A percentile compares a stretch with the other conserved stretches of the same genome.
Evolutionary conservation across 2,113 vertebrate species (phyloP).

Genomic region (Muntiacus reevesi): DNA sequence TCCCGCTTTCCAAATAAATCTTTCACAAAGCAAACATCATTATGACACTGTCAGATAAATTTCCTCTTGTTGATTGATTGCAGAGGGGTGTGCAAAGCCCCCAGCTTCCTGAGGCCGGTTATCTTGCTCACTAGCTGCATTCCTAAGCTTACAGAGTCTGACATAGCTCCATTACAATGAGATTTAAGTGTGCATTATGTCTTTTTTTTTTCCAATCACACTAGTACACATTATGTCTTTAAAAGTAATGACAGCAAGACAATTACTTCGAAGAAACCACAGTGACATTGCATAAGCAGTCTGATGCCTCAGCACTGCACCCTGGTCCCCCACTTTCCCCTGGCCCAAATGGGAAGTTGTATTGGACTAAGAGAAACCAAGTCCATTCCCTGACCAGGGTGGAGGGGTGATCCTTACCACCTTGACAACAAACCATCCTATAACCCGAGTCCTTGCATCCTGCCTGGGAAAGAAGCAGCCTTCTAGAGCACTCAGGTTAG

Average conservation of each 20-base stretch:
- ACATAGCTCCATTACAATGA: neutral
- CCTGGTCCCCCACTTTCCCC: accelerated
- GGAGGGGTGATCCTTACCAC: neutral
- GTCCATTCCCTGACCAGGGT: neutral
- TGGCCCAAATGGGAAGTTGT: accelerated
- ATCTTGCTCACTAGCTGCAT: neutral
- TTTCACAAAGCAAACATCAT: slow-evolving; percentile 10
- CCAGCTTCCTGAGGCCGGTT: neutral
- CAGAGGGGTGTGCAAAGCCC: accelerated
- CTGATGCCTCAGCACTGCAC: neutral
- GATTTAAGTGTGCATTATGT: neutral
- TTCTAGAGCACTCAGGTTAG: neutral
- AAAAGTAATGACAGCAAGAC: neutral
- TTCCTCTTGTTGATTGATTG: neutral
- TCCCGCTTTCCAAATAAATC: slow-evolving; percentile 50
- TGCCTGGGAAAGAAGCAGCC: neutral
- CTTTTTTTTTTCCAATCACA: neutral
- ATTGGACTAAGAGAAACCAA: neutral
- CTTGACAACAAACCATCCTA: accelerated
- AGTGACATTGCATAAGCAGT: neutral
- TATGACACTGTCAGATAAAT: slow-evolving; percentile 4
- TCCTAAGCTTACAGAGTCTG: neutral
- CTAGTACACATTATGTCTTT: neutral
- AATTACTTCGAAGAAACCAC: neutral
- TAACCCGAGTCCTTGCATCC: neutral